Conservation (phyloP, 2,797 vertebrate species). For the Ispidina lecontei region DNA sequence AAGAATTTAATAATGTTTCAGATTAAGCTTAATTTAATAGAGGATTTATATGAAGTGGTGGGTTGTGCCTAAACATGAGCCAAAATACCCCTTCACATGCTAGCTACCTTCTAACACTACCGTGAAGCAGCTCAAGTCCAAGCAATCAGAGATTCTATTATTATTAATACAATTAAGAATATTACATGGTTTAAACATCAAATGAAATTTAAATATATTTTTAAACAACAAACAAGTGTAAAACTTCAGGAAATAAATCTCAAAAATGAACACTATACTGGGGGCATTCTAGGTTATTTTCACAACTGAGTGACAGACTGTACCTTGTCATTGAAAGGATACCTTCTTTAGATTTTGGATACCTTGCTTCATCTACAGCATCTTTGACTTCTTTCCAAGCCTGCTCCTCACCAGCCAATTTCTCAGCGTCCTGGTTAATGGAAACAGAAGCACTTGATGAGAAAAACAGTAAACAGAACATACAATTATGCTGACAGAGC, state of each 20-base stretch:
- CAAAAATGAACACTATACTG: neutral
- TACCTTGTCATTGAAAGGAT: conserved; percentile 80
- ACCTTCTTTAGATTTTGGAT: conserved; percentile 83
- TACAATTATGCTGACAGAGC: neutral
- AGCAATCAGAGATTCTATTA: neutral
- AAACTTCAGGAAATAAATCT: neutral
- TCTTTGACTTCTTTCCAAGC: conserved; percentile 83
- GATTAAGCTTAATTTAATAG: neutral
- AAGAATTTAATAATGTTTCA: neutral
- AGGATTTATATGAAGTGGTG: neutral
- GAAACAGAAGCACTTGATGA: conserved; percentile 43
- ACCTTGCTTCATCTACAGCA: conserved; percentile 80
- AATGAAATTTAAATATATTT: neutral
- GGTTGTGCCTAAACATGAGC: neutral
- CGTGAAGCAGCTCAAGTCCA: neutral
- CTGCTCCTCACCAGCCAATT: conserved; percentile 85
- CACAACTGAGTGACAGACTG: neutral
- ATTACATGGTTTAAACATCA: neutral
- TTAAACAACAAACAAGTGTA: neutral
- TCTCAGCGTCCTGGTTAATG: conserved; percentile 83
- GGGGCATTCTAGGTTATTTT: neutral
- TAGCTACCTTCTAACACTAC: neutral
- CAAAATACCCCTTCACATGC: neutral
- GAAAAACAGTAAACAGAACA: neutral
- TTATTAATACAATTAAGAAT: neutral